Percentiles rank a stretch among this genome's conserved stretches.
phyloP scores from a whole-genome alignment of 2,888 invertebrate species.

The Acleris laterana region DNA sequence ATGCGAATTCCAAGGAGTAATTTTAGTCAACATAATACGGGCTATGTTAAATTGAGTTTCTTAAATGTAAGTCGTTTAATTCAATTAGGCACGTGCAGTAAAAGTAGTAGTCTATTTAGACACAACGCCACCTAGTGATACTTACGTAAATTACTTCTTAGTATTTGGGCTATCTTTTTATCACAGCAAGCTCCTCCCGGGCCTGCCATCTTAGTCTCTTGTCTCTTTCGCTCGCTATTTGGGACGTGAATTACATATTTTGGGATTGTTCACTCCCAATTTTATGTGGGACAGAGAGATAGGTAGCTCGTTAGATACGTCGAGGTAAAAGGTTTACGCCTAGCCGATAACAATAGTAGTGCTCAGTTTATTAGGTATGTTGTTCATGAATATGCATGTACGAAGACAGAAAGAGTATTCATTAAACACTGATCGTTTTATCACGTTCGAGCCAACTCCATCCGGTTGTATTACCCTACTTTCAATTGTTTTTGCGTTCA shows the following conservation, averaged over 20 bases:
- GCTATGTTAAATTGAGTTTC: neutral
- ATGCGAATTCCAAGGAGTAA: conserved; percentile 27
- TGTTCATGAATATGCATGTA: too few relatives aligned
- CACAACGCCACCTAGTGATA: conserved; percentile 16
- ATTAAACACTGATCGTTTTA: too few relatives aligned
- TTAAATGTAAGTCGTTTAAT: neutral
- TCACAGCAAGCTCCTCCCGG: neutral
- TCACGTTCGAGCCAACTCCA: too few relatives aligned
- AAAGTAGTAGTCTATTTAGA: neutral
- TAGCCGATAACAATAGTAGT: too few relatives aligned
- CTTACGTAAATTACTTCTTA: conserved; percentile 13
- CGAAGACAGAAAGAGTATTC: too few relatives aligned
- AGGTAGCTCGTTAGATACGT: too few relatives aligned
- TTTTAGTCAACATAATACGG: conserved; percentile 6
- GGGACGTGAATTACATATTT: neutral
- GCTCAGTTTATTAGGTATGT: too few relatives aligned
- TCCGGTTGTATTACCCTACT: too few relatives aligned
- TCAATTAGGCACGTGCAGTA: neutral
- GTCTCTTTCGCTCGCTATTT: conserved; percentile 3
- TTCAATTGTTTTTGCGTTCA: too few relatives aligned
- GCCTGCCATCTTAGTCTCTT: neutral
- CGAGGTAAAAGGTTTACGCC: too few relatives aligned
- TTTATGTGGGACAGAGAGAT: too few relatives aligned
- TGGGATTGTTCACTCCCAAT: conserved; percentile 1
- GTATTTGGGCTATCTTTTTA: conserved; percentile 7